Conservation (phyloP, 1,140 invertebrate genomes). For the Eubasilissa regina region DNA sequence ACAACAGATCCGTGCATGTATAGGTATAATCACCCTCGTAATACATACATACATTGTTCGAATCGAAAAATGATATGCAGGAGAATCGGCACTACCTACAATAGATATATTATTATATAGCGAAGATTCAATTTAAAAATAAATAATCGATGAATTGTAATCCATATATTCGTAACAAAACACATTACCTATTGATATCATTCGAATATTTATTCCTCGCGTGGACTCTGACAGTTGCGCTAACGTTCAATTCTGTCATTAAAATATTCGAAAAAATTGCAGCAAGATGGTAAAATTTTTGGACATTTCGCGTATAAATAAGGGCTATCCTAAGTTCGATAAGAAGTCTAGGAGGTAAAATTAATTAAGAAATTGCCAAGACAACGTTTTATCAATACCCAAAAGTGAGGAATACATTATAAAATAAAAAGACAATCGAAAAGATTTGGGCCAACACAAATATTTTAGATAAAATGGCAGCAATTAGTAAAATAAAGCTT, state of each 20-base stretch:
- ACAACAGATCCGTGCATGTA: constrained; percentile 1
- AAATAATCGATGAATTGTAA: constrained; percentile 27
- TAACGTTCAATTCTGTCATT: constrained; percentile 70
- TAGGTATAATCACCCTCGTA: background rate
- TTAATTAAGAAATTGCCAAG: constrained; percentile 44
- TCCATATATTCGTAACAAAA: constrained; percentile 16
- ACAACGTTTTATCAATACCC: constrained; percentile 55
- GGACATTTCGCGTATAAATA: background rate
- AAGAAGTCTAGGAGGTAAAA: constrained; percentile 2
- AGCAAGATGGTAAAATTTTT: constrained; percentile 39
- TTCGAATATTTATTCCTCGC: constrained; percentile 60
- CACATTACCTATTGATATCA: constrained; percentile 44
- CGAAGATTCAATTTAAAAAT: constrained; percentile 6
- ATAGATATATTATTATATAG: background rate
- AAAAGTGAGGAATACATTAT: constrained; percentile 34
- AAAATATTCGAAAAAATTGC: constrained; percentile 49
- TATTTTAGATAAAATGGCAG: constrained; percentile 36
- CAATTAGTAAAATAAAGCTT: constrained; percentile 36
- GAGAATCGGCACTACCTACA: constrained; percentile 3
- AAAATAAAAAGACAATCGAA: constrained; percentile 16
- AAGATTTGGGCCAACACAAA: constrained; percentile 11
- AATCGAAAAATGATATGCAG: background rate
- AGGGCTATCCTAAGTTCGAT: background rate
- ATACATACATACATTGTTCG: background rate
- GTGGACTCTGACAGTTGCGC: constrained; percentile 67